phyloP scores from a whole-genome alignment of 2,797 vertebrate genomes.

The Anomalospiza imberbis region DNA sequence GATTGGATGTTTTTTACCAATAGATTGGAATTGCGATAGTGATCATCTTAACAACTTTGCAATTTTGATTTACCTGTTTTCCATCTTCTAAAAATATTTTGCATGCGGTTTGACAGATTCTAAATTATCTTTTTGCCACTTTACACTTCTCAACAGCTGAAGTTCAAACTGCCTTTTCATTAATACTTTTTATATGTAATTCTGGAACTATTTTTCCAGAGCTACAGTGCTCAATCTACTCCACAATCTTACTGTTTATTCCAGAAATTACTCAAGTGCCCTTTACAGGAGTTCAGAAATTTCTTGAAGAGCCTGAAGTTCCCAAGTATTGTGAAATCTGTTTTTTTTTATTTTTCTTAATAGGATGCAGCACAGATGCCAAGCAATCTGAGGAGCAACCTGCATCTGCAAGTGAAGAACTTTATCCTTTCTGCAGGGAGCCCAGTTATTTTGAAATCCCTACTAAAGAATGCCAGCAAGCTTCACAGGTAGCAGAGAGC shows the following conservation, averaged over 20 bases:
- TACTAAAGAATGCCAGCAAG: conserved; percentile 87
- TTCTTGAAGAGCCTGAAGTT: conserved; percentile 42
- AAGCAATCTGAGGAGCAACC: conserved; percentile 81
- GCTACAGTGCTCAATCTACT: background rate
- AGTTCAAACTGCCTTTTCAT: background rate
- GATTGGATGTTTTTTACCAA: background rate
- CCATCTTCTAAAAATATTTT: background rate
- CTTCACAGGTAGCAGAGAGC: conserved; percentile 80
- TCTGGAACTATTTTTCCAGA: conserved; percentile 17
- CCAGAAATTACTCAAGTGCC: conserved; percentile 27
- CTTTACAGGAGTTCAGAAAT: conserved; percentile 19
- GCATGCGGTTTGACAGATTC: background rate
- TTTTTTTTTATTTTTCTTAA: conserved; percentile 68
- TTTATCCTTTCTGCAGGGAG: conserved; percentile 82
- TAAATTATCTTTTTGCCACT: background rate
- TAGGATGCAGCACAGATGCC: conserved; percentile 82
- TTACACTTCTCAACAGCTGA: background rate
- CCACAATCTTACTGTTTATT: background rate
- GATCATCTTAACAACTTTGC: background rate
- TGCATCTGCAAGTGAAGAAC: conserved; percentile 78
- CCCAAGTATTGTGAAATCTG: conserved; percentile 66
- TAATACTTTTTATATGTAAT: background rate
- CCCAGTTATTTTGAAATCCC: conserved; percentile 95
- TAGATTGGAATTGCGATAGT: background rate
- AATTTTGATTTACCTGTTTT: background rate